These are phyloP conservation scores for Diploscapter pachys DNA, from an alignment of 1,140 invertebrate genomes.

Conservation along the genomic window DNA sequence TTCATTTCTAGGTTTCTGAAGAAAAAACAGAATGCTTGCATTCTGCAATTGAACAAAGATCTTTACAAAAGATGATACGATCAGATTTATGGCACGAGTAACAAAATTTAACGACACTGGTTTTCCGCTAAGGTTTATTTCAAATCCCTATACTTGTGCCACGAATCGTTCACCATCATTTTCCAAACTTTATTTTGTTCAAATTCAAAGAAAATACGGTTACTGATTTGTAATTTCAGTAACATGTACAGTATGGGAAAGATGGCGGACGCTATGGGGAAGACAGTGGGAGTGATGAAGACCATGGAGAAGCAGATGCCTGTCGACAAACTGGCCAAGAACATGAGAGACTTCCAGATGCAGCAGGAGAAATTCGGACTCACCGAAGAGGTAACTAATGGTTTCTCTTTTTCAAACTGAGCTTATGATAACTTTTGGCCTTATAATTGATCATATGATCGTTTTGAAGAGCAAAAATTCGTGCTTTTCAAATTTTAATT, in stretches of 20 bases:
- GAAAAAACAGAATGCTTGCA: not conserved
- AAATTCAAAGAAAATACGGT: not conserved
- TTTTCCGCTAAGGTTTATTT: no score
- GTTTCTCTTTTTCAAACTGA: not conserved
- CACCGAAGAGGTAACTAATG: conserved; percentile 71
- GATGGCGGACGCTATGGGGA: conserved; percentile 78
- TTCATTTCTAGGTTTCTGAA: no score
- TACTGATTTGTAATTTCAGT: conserved; percentile 60
- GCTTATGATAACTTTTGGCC: not conserved
- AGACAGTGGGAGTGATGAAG: conserved; percentile 74
- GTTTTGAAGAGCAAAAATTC: not conserved
- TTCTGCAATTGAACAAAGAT: conserved; percentile 13
- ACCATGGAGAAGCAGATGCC: conserved; percentile 82
- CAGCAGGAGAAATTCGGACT: conserved; percentile 83
- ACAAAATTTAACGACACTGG: no score
- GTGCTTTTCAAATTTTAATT: not conserved
- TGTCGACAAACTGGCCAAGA: conserved; percentile 75
- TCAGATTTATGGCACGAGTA: not conserved
- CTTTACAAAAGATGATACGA: conserved; percentile 14
- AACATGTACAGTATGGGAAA: conserved; percentile 82
- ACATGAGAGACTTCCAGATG: conserved; percentile 76
- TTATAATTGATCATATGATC: not conserved
- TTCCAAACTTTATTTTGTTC: conserved; percentile 19
- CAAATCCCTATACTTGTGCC: no score
- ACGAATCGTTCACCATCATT: not conserved